Evolutionary conservation across 2,888 invertebrate genomes (phyloP).

Genomic region (Eledona agricola): DNA sequence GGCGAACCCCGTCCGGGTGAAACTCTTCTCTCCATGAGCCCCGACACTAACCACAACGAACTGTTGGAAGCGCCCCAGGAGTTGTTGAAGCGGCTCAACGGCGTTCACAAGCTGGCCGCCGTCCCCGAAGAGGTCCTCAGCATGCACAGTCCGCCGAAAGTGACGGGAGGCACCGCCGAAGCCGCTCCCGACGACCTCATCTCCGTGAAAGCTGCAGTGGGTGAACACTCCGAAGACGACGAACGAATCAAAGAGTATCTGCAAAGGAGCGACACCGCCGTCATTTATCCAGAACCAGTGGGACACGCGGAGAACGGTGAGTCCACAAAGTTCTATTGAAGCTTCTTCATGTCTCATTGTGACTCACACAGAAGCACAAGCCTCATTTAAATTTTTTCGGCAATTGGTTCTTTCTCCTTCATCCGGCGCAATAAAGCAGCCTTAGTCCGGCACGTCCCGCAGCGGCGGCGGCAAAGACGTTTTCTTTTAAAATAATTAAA

Average conservation of each 20-base stretch:
- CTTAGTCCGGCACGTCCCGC: neutral
- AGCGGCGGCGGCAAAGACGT: too few species aligned
- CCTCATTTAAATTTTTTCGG: neutral
- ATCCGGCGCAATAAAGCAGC: neutral
- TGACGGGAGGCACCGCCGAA: slow-evolving; percentile 51
- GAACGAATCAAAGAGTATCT: slow-evolving; percentile 63
- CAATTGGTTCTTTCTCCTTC: neutral
- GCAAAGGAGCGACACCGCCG: slow-evolving; percentile 64
- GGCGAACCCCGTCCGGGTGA: slow-evolving; percentile 49
- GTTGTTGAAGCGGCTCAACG: slow-evolving; percentile 43
- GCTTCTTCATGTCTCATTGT: neutral
- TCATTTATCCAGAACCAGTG: slow-evolving; percentile 65
- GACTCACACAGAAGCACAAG: neutral
- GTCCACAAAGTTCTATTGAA: slow-evolving; percentile 6
- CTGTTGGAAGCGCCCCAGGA: slow-evolving; percentile 43
- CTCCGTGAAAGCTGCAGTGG: slow-evolving; percentile 52
- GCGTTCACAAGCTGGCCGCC: slow-evolving; percentile 47
- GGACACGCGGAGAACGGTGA: slow-evolving; percentile 46
- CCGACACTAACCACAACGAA: slow-evolving; percentile 60
- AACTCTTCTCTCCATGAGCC: slow-evolving; percentile 53
- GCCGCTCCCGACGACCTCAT: slow-evolving; percentile 46
- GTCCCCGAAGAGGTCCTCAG: slow-evolving; percentile 51
- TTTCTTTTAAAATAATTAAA: slow-evolving; percentile 25
- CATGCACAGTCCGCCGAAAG: slow-evolving; percentile 48
- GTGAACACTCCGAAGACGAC: slow-evolving; percentile 54